Evolutionary conservation across 1,140 invertebrate species (phyloP).

Genomic region (Odontomachus brunneus): DNA sequence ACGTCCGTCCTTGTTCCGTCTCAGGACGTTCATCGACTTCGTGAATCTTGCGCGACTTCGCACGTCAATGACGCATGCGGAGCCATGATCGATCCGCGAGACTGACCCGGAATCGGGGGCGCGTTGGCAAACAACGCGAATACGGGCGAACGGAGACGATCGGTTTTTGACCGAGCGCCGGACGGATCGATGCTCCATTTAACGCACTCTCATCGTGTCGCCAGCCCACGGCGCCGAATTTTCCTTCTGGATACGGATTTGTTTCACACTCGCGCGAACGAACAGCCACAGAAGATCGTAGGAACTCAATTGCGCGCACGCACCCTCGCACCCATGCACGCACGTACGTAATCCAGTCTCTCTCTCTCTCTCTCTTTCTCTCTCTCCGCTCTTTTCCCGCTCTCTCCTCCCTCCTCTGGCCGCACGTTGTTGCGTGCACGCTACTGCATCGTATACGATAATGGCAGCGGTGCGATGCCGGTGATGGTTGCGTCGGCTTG

Average conservation of each 20-base stretch:
- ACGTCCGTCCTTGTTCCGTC: no score
- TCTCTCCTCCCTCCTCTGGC: no score
- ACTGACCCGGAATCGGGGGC: slow-evolving; percentile 59
- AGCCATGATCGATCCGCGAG: slow-evolving; percentile 12
- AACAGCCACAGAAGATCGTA: slow-evolving; percentile 11
- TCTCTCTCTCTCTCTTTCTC: no score
- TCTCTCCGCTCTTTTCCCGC: no score
- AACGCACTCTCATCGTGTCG: slow-evolving; percentile 9
- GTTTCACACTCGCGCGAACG: slow-evolving; percentile 34
- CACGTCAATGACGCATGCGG: not conserved
- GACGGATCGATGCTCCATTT: slow-evolving; percentile 55
- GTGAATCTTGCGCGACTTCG: not conserved
- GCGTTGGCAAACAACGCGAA: slow-evolving; percentile 62
- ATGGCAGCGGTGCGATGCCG: not conserved
- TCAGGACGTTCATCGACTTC: no score
- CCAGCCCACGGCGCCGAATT: not conserved
- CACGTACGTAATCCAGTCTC: no score
- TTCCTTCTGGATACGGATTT: slow-evolving; percentile 10
- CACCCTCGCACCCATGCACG: no score
- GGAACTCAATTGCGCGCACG: slow-evolving; percentile 31
- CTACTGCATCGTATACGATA: slow-evolving; percentile 2
- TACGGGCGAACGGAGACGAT: slow-evolving; percentile 50
- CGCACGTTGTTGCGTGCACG: slow-evolving; percentile 12
- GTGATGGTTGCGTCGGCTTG: not conserved
- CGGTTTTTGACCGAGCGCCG: slow-evolving; percentile 59